Percentiles rank a stretch among this genome's conserved stretches.
phyloP scores from a whole-genome alignment of 2,888 invertebrate species.

The Hypercompe scribonia region DNA sequence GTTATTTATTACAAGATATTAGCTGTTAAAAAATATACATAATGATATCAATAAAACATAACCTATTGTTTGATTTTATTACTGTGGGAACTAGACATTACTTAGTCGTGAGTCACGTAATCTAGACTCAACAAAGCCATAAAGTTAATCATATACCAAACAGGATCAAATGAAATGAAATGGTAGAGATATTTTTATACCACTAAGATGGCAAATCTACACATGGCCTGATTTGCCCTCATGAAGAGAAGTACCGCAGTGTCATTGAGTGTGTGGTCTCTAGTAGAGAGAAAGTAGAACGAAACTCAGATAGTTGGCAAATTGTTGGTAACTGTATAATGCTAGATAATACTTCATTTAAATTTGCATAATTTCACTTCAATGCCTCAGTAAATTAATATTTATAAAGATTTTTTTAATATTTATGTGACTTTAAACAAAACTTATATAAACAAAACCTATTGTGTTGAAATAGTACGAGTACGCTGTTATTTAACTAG shows the following conservation, averaged over 20 bases:
- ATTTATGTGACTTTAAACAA: background rate
- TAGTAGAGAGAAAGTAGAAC: background rate
- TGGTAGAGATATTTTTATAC: background rate
- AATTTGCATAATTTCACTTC: background rate
- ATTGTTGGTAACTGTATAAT: background rate
- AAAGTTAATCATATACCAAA: background rate
- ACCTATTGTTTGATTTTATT: constrained; percentile 14
- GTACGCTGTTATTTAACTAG: constrained; percentile 8
- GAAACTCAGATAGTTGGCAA: background rate
- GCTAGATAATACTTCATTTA: background rate
- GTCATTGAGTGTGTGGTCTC: background rate
- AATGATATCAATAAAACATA: constrained; percentile 11
- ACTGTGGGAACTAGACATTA: constrained; percentile 17
- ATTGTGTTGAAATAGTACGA: constrained; percentile 15
- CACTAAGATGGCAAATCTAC: background rate
- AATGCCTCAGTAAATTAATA: background rate
- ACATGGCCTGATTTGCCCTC: no score
- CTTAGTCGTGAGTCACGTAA: constrained; percentile 12
- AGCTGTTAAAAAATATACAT: constrained; percentile 15
- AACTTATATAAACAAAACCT: constrained; percentile 1
- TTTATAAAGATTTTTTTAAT: background rate
- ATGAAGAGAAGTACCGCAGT: background rate
- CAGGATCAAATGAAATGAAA: background rate
- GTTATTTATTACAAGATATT: constrained; percentile 9
- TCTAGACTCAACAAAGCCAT: constrained; percentile 4